These are phyloP conservation scores for Clupea harengus DNA, from an alignment of 2,113 vertebrate genomes.

Conservation along the genomic window DNA sequence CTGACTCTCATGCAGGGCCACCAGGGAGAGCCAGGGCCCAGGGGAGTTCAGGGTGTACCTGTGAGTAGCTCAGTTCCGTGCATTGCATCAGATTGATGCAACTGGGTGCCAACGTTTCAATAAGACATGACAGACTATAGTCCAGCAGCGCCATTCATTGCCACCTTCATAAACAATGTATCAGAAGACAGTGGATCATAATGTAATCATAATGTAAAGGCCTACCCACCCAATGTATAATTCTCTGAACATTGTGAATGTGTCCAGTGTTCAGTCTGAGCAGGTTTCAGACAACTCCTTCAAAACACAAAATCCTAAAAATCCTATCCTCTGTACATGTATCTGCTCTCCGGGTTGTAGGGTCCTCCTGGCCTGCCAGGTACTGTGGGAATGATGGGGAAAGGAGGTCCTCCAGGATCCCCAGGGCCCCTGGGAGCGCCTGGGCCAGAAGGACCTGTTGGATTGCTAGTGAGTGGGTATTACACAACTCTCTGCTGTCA, in stretches of 20 bases:
- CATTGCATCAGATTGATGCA: not conserved
- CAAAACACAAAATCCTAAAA: not conserved
- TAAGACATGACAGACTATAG: not conserved
- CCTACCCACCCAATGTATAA: not conserved
- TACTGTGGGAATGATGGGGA: slow-evolving; percentile 59
- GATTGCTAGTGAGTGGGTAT: slow-evolving; percentile 74
- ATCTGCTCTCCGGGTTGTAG: slow-evolving; percentile 48
- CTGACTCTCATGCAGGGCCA: slow-evolving; percentile 63
- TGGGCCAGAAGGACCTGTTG: slow-evolving; percentile 60
- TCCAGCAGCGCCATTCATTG: too few relatives aligned
- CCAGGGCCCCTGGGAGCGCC: slow-evolving; percentile 55
- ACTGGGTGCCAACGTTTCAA: not conserved
- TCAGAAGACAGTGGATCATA: not conserved
- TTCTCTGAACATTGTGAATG: not conserved
- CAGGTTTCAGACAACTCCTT: not conserved
- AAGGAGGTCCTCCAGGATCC: slow-evolving; percentile 63
- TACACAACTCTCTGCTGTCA: slow-evolving; percentile 31
- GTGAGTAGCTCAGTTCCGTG: slow-evolving; percentile 61
- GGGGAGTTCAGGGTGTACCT: slow-evolving; percentile 66
- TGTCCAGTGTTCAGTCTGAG: not conserved
- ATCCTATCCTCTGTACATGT: not conserved
- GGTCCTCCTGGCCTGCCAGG: slow-evolving; percentile 65
- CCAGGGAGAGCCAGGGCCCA: slow-evolving; percentile 66
- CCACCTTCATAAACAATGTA: not conserved
- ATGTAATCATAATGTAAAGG: not conserved